These are phyloP conservation scores for Rhyacophila brunnea DNA, from an alignment of 1,140 invertebrate genomes.

Conservation along the genomic window DNA sequence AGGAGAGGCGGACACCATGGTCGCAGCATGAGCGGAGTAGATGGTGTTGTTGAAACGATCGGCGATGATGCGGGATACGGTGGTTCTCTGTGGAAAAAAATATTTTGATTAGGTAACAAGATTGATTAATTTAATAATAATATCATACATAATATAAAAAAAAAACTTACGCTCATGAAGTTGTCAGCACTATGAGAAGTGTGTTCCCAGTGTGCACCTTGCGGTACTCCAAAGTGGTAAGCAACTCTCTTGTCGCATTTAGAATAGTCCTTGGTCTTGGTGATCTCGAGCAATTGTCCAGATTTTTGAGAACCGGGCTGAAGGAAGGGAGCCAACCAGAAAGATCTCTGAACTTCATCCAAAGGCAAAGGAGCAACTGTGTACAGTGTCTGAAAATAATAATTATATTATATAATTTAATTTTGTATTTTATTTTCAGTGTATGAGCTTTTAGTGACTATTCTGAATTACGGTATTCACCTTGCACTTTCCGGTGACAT, in stretches of 20 bases:
- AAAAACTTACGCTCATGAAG: slow-evolving; percentile 55
- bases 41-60: slow-evolving; percentile 57
- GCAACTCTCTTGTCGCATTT: slow-evolving; percentile 58
- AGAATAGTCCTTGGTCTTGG: slow-evolving; percentile 67
- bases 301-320: slow-evolving; percentile 36
- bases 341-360: slow-evolving; percentile 46
- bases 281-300: slow-evolving; percentile 55
- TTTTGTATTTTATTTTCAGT: not conserved
- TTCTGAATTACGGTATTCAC: not conserved
- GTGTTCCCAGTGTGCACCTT: slow-evolving; percentile 54
- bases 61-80: slow-evolving; percentile 56
- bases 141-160: no score
- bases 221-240: slow-evolving; percentile 61
- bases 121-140: no score
- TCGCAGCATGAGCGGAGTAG: slow-evolving; percentile 61
- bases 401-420: not conserved
- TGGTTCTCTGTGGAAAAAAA: slow-evolving; percentile 46
- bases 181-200: slow-evolving; percentile 54
- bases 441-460: not conserved
- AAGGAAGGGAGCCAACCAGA: slow-evolving; percentile 54
- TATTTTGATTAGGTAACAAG: no score
- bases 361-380: slow-evolving; percentile 59
- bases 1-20: slow-evolving; percentile 57
- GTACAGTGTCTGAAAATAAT: slow-evolving; percentile 54
- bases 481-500: slow-evolving; percentile 66